A percentile compares a stretch with the other conserved stretches of the same genome.
Evolutionary conservation across 2,113 vertebrate genomes (phyloP).

Genomic region (Muscicapa adusta): DNA sequence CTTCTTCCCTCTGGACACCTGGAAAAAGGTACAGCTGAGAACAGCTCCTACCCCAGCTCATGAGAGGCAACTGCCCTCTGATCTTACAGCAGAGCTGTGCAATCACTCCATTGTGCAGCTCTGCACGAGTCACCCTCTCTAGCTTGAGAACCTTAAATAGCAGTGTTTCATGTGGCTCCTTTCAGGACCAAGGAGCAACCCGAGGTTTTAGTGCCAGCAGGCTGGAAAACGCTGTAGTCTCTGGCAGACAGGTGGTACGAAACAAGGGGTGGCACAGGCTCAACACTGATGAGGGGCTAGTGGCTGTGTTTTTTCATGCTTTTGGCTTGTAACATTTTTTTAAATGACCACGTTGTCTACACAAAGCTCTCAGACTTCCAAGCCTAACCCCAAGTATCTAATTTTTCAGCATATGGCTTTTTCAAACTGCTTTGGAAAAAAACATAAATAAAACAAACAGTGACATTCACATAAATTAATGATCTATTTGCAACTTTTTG

Average conservation of each 20-base stretch:
- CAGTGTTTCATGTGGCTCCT: not conserved
- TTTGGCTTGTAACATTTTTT: not conserved
- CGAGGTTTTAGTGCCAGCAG: not conserved
- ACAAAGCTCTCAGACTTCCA: not conserved
- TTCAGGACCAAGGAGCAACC: not conserved
- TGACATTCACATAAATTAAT: constrained; percentile 22
- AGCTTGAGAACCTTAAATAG: not conserved
- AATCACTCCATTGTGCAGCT: not conserved
- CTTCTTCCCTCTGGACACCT: not conserved
- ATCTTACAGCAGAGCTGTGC: not conserved
- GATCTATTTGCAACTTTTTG: constrained; percentile 35
- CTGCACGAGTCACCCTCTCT: not conserved
- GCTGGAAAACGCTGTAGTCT: not conserved
- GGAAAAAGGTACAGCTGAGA: not conserved
- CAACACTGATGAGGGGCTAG: not conserved
- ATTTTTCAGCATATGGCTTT: not conserved
- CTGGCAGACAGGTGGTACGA: not conserved
- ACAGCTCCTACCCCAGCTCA: not conserved
- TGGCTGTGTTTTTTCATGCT: not conserved
- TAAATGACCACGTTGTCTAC: not conserved
- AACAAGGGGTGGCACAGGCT: not conserved
- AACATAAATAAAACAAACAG: not conserved
- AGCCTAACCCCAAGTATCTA: not conserved
- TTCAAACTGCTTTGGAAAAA: not conserved
- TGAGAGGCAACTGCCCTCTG: not conserved